Base-by-base conservation (phyloP, 2,113 vertebrate genomes). In the Carassius carassius region DNA sequence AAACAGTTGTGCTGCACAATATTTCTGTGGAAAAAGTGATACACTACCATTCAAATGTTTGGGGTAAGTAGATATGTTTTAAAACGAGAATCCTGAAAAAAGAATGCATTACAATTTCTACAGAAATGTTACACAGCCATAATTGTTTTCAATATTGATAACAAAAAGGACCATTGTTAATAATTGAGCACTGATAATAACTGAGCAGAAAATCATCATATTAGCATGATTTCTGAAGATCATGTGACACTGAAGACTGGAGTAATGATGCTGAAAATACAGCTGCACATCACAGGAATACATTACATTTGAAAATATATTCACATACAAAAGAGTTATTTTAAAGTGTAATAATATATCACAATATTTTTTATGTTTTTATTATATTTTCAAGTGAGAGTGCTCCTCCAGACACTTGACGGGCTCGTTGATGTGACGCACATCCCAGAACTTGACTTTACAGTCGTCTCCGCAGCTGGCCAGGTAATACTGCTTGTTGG, bases 391-490 rank as follows among this genome's bases (percentile, higher is more conserved):
- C 1, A 29, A 29, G 94, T 99, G 98, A 1, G 98, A 99, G 93
- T 99, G 98, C 85, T 99, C 97, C 94, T 99, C 98, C 82, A 99
- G 94, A 62, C 94, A 96, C 93, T 95, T 97, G 92, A 99, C 94
- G 0, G 98, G 97, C 84, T 99, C 97, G 2, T 91, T 92, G 91
- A 96, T 93, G 19, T 96, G 96, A 77, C 98, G 96, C 0, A 97
- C 96, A 72, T 99, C 98, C 98, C 98, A 99, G 94, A 99, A 99
- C 93, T 98, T 99, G 93, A 99, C 98, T 94, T 96, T 99, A 94
- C 98, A 99, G 96, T 99, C 98, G 56, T 99, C 98, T 58, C 98
- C 98, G 0, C 98, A 99, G 96, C 97, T 99, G 85, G 97, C 96
- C 88, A 99, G 90, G 93, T 97, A 99, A 94, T 99, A 99, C 91